Conservation (phyloP, 2,113 vertebrate species). For the Cepphus grylle region DNA sequence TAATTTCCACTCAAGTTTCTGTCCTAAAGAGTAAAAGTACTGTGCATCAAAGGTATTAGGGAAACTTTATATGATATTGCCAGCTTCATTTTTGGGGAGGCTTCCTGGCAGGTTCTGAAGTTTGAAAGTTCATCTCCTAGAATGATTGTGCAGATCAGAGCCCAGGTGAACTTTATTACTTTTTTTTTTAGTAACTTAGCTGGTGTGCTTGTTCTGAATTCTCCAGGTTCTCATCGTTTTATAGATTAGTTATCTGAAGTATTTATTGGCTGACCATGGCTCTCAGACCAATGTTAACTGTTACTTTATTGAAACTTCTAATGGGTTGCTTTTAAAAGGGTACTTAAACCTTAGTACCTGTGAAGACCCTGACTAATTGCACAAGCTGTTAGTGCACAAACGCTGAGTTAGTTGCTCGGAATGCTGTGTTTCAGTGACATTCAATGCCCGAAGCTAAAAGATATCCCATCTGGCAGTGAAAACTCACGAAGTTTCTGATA, state of each 20-base stretch:
- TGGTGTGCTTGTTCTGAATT: background rate
- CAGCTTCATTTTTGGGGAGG: background rate
- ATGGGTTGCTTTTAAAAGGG: background rate
- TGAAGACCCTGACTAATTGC: background rate
- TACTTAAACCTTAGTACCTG: background rate
- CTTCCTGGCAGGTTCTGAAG: background rate
- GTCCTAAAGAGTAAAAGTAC: background rate
- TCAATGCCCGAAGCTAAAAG: background rate
- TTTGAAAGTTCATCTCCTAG: background rate
- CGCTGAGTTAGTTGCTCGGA: background rate
- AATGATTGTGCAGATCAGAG: background rate
- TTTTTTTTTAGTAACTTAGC: background rate
- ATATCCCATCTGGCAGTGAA: background rate
- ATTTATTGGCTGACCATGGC: background rate
- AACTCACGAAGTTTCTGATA: rapidly evolving
- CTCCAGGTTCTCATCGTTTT: background rate
- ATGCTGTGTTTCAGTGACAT: background rate
- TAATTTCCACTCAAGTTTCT: background rate
- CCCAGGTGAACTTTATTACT: background rate
- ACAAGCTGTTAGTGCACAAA: background rate
- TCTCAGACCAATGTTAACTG: background rate
- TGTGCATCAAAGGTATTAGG: background rate
- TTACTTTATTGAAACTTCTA: background rate
- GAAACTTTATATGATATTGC: background rate
- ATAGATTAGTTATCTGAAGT: background rate